Conservation (phyloP, 2,888 invertebrate species). For the Agrotis puta region DNA sequence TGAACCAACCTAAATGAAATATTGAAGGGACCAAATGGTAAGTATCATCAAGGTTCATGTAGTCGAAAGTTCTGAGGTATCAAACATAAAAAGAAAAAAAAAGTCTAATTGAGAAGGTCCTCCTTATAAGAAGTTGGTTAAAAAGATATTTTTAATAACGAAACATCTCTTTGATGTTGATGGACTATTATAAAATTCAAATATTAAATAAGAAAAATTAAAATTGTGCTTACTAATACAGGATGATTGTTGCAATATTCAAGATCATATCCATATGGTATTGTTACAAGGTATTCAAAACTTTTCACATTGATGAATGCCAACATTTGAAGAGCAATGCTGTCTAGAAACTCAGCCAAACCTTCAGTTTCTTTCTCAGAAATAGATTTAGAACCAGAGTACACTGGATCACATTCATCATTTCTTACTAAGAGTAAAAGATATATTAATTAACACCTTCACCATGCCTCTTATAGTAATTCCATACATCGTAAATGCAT, state of each 20-base stretch:
- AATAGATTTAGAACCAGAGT: conserved; percentile 74
- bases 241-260: conserved; percentile 76
- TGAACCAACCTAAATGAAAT: no score
- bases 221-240: conserved; percentile 76
- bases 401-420: conserved; percentile 78
- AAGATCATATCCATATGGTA: conserved; percentile 76
- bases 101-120: no score
- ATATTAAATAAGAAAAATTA: not conserved
- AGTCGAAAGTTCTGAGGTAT: no score
- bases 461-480: no score
- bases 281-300: conserved; percentile 78
- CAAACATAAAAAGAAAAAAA: no score
- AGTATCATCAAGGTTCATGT: no score
- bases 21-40: no score
- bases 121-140: no score
- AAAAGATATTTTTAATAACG: no score
- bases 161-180: not conserved
- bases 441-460: not conserved
- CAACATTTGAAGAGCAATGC: conserved; percentile 75
- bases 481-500: no score
- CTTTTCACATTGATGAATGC: conserved; percentile 82
- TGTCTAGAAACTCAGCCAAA: conserved; percentile 76
- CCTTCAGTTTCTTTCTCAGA: conserved; percentile 81
- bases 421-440: conserved; percentile 54
- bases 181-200: not conserved